Evolutionary conservation across 2,797 vertebrate genomes (phyloP).

Genomic region (Percopsis omiscomaycus): DNA sequence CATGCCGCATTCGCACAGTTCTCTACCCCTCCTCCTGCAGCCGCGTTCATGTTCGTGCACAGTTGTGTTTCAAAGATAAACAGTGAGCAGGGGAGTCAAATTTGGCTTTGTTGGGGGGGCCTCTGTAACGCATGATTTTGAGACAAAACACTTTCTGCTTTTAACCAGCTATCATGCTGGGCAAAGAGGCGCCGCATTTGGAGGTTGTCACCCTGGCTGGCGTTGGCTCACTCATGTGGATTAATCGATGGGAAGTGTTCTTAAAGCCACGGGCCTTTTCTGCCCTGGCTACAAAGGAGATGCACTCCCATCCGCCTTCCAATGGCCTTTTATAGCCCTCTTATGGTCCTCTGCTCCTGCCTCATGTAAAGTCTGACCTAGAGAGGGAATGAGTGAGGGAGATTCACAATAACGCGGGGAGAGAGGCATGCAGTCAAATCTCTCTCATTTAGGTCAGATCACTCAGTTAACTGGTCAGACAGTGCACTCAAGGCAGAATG

Average conservation of each 20-base stretch:
- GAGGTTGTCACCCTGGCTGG: conserved; percentile 39
- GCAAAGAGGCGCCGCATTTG: conserved; percentile 7
- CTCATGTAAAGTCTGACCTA: conserved; percentile 18
- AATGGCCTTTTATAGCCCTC: neutral
- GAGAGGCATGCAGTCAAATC: conserved; percentile 29
- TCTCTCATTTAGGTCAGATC: conserved; percentile 53
- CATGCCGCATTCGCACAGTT: too few species aligned
- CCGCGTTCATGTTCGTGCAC: too few species aligned
- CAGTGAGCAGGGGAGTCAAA: too few species aligned
- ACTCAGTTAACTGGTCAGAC: conserved; percentile 34
- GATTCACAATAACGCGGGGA: conserved; percentile 7
- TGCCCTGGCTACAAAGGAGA: conserved; percentile 14
- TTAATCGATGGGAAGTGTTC: conserved; percentile 42
- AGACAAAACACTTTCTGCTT: conserved; percentile 4
- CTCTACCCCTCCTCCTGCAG: too few species aligned
- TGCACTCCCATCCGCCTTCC: conserved; percentile 3
- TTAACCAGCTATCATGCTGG: neutral
- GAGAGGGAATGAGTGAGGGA: neutral
- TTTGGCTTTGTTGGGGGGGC: too few species aligned
- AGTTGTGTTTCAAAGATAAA: too few species aligned
- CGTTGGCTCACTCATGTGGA: conserved; percentile 48
- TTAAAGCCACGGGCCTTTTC: conserved; percentile 33
- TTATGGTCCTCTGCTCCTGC: neutral
- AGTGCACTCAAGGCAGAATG: conserved; percentile 52
- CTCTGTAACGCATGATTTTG: neutral